phyloP scores from a whole-genome alignment of 2,797 vertebrate species.

The Malacoctenus gilli region DNA sequence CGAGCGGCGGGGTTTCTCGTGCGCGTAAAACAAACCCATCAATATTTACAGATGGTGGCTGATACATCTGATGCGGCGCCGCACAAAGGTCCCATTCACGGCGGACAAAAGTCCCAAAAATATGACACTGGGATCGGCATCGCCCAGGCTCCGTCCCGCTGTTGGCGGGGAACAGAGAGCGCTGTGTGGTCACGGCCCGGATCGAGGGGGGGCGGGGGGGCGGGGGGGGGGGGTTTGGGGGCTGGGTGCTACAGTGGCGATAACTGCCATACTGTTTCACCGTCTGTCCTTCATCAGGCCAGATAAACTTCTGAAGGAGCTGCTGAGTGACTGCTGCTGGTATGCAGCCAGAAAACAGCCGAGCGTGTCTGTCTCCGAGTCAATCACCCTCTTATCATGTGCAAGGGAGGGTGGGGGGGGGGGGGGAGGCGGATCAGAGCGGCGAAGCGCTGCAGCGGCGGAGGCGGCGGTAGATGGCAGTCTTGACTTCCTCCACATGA shows the following conservation, averaged over 20 bases:
- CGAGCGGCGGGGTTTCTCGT: constrained; percentile 63
- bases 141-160: constrained; percentile 60
- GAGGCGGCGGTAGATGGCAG: constrained; percentile 94
- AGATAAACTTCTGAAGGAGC: constrained; percentile 82
- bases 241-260: constrained; percentile 64
- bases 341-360: constrained; percentile 80
- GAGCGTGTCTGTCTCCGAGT: constrained; percentile 77
- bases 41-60: constrained; percentile 77
- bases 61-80: constrained; percentile 67
- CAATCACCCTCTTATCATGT: constrained; percentile 81
- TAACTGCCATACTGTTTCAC: constrained; percentile 77
- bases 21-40: constrained; percentile 74
- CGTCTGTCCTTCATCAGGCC: constrained; percentile 76
- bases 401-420: constrained; percentile 42
- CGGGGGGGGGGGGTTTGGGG: constrained; percentile 10
- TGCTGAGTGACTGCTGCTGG: constrained; percentile 82
- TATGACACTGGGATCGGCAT: constrained; percentile 67
- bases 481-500: constrained; percentile 85
- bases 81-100: constrained; percentile 70
- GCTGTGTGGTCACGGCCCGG: constrained; percentile 72
- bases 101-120: constrained; percentile 64
- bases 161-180: constrained; percentile 71
- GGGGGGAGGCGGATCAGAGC: constrained; percentile 41
- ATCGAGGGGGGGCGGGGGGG: constrained; percentile 24
- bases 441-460: constrained; percentile 67